Base-by-base conservation (phyloP, 2,113 vertebrate species). In the Prolemur simus region DNA sequence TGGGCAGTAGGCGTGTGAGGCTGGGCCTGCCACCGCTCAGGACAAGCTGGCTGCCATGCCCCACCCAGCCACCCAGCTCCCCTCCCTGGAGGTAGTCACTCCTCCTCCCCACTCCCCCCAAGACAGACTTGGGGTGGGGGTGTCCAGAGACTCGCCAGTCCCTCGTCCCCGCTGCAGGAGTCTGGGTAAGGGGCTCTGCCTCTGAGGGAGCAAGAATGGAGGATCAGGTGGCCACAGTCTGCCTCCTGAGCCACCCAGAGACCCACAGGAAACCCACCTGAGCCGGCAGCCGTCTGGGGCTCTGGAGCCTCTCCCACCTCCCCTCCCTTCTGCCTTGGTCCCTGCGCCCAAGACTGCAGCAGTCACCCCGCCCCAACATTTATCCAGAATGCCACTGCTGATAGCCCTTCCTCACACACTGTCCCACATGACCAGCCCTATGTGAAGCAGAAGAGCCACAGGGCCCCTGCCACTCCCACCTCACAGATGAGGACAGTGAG, bases 1-100 rank as follows among this genome's bases (percentile, higher is more conserved):
- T 18, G 76, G 92, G 68, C 0, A 1, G 0, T 4, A 74, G 63
- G 83, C 39, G n/a, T 13, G 63, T 96, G 0, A 0, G 3, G 39
- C 8, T 10, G 60, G 21, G 13, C 21, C 76, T 56, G 68, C 34
- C 42, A 9, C 37, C 6, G 12, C 9, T 64, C 69, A 6, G 4
- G 64, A 25, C 27, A 83, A 52, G 32, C 8, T 56, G 29, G 52
- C 25, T 29, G 39, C 76, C 32, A 49, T 3, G 4, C 29, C 49
- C 52, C 11, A 29, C 9, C 58, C n/a, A 63, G 10, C 60, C 25
- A 29, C 25, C 52, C 5, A 3, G 10, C 3, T 47, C 34, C 45
- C 60, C 29, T 78, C 76, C 23, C 7, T 11, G 42, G 45, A 74
- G n/a, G 39, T 45, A 47, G 11, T 20, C 77, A 15, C 20, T 89